Evolutionary conservation across 2,113 vertebrate genomes (phyloP).

Genomic region (Poeciliopsis turrubarensis): DNA sequence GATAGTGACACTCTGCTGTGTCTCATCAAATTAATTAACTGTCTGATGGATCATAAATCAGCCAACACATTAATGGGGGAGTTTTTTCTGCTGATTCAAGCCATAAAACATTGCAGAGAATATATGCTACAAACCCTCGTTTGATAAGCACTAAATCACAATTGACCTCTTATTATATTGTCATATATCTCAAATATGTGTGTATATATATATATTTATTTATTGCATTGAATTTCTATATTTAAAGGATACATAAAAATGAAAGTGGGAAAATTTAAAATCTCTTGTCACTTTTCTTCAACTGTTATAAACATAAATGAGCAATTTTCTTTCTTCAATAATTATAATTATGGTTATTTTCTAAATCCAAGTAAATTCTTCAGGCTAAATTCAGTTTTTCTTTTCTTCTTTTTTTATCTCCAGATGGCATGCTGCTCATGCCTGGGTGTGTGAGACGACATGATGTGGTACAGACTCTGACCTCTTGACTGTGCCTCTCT

Average conservation of each 20-base stretch:
- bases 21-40: conserved; percentile 78
- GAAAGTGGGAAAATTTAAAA: background rate
- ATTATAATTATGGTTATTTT: conserved; percentile 25
- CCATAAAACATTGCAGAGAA: conserved; percentile 43
- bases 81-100: conserved; percentile 72
- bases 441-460: conserved; percentile 26
- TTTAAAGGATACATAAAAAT: background rate
- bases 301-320: background rate
- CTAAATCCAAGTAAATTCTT: conserved; percentile 21
- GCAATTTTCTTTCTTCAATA: background rate
- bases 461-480: conserved; percentile 54
- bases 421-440: conserved; percentile 58
- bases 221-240: background rate
- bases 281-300: background rate
- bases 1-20: conserved; percentile 75
- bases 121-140: conserved; percentile 51
- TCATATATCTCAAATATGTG: conserved; percentile 21
- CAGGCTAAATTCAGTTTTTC: conserved; percentile 14
- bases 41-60: conserved; percentile 77
- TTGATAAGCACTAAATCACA: conserved; percentile 43
- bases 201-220: background rate
- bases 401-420: conserved; percentile 25
- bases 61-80: conserved; percentile 60
- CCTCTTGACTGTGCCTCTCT: conserved; percentile 52
- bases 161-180: conserved; percentile 21